phyloP scores from a whole-genome alignment of 2,113 vertebrate genomes.

The Oncorhynchus mykiss region DNA sequence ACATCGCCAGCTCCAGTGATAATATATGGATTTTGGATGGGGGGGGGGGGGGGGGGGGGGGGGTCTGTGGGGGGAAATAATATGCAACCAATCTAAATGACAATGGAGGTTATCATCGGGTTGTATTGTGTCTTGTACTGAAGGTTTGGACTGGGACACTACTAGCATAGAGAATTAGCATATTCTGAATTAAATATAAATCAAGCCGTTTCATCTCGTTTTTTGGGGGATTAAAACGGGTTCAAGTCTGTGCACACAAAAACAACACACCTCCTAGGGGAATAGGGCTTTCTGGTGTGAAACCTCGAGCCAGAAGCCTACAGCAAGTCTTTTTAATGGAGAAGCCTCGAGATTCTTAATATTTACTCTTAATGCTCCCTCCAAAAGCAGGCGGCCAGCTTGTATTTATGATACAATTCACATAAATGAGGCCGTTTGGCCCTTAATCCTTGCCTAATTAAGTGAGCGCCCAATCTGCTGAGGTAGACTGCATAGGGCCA shows the following conservation, averaged over 20 bases:
- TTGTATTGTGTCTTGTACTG: slow-evolving; percentile 44
- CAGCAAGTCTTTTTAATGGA: slow-evolving; percentile 44
- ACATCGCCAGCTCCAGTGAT: slow-evolving; percentile 42
- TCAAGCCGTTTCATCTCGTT: slow-evolving; percentile 66
- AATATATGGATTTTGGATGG: slow-evolving; percentile 4
- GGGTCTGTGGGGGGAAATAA: slow-evolving; percentile 14
- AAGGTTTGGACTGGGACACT: slow-evolving; percentile 57
- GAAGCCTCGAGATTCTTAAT: slow-evolving; percentile 41
- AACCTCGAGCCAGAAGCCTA: slow-evolving; percentile 50
- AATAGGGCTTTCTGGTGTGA: slow-evolving; percentile 48
- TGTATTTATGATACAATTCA: slow-evolving; percentile 60
- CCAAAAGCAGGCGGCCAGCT: slow-evolving; percentile 45
- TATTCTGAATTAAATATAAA: slow-evolving; percentile 79
- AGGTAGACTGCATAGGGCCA: slow-evolving; percentile 46
- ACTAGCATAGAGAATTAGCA: slow-evolving; percentile 66
- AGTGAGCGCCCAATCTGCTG: slow-evolving; percentile 54
- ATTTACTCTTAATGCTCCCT: slow-evolving; percentile 57
- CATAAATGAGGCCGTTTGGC: slow-evolving; percentile 64
- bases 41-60: neutral
- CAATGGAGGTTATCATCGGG: slow-evolving; percentile 54
- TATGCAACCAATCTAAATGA: slow-evolving; percentile 62
- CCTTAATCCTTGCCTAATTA: slow-evolving; percentile 71
- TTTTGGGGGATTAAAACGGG: slow-evolving; percentile 66
- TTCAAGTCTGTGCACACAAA: slow-evolving; percentile 61
- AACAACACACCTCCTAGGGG: slow-evolving; percentile 46